Conservation (phyloP, 2,113 vertebrate species). For the Chrysemys picta region DNA sequence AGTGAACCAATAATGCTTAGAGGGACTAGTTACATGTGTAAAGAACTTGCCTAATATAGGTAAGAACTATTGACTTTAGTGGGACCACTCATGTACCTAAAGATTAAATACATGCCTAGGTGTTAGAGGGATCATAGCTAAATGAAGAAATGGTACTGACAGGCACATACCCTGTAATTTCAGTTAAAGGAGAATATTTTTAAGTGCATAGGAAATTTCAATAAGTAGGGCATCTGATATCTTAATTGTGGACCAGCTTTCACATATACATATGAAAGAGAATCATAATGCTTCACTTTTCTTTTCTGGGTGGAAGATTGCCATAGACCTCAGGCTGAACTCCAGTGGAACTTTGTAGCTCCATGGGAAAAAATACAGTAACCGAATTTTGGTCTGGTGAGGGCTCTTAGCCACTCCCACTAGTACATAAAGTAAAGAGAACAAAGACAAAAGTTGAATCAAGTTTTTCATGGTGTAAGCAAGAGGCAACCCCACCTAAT, state of each 20-base stretch:
- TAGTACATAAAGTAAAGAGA: fast-evolving
- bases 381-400: background rate
- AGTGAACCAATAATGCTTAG: background rate
- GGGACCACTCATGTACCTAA: background rate
- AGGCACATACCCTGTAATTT: background rate
- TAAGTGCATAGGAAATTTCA: background rate
- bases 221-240: slow-evolving; percentile 36
- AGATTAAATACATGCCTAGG: background rate
- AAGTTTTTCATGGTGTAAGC: too few relatives aligned
- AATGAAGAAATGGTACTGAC: background rate
- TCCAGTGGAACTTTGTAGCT: background rate
- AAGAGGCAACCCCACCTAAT: too few relatives aligned
- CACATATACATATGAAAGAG: slow-evolving; percentile 1
- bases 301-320: slow-evolving; percentile 12
- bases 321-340: background rate
- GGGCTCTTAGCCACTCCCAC: fast-evolving
- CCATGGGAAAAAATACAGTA: background rate
- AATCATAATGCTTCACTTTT: background rate
- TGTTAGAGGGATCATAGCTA: background rate
- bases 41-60: fast-evolving
- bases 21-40: background rate
- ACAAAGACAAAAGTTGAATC: background rate
- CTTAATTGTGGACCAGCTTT: slow-evolving; percentile 68
- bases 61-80: fast-evolving
- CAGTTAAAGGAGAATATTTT: background rate